Percentiles rank a stretch among this genome's conserved stretches.
phyloP scores from a whole-genome alignment of 2,888 invertebrate species.

The Lutraria lutraria region DNA sequence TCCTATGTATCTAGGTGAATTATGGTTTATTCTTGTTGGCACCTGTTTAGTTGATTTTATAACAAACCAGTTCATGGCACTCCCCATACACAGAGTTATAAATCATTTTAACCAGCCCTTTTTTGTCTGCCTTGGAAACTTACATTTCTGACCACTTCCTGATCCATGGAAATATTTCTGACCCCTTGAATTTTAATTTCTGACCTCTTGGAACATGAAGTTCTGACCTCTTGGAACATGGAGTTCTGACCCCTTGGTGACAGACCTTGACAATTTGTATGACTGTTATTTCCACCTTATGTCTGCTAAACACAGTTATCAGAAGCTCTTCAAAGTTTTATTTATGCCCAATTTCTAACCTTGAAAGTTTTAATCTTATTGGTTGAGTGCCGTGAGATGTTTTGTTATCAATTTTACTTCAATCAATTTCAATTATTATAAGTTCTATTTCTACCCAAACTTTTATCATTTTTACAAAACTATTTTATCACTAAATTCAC shows the following conservation, averaged over 20 bases:
- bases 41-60: constrained; percentile 4
- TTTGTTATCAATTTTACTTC: background rate
- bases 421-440: background rate
- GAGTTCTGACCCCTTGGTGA: no score
- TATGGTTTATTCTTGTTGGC: constrained; percentile 12
- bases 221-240: no score
- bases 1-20: constrained; percentile 17
- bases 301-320: no score
- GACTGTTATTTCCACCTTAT: no score
- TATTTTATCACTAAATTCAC: background rate
- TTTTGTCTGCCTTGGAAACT: no score
- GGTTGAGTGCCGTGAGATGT: background rate
- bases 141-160: background rate
- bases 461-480: background rate
- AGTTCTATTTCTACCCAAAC: background rate
- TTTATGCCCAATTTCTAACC: background rate
- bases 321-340: no score
- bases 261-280: no score
- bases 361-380: background rate
- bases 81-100: no score
- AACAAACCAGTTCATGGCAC: constrained; percentile 12
- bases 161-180: background rate
- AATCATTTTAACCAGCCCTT: no score
- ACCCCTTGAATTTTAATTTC: background rate
- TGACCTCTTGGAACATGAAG: background rate